These are phyloP conservation scores for Cataglyphis cursor DNA, from an alignment of 2,888 invertebrate genomes.

Conservation along the genomic window DNA sequence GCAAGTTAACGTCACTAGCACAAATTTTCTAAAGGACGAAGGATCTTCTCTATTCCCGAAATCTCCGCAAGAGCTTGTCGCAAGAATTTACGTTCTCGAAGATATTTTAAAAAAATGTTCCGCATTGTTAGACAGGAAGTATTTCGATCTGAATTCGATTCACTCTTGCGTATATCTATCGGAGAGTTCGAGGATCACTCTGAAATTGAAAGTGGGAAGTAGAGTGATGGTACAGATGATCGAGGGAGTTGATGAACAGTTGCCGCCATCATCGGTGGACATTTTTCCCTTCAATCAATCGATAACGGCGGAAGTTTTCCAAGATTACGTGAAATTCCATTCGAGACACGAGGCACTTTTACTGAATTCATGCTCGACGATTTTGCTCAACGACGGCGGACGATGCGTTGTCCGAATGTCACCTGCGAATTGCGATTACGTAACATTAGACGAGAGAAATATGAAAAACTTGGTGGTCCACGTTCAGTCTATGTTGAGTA, in stretches of 20 bases:
- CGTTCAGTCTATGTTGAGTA: not conserved
- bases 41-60: conserved; percentile 53
- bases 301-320: conserved; percentile 76
- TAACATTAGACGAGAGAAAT: conserved; percentile 67
- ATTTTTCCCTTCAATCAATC: conserved; percentile 84
- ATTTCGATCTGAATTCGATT: conserved; percentile 55
- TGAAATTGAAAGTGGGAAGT: conserved; percentile 88
- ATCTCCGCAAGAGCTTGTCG: conserved; percentile 69
- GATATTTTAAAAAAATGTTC: conserved; percentile 73
- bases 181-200: conserved; percentile 88
- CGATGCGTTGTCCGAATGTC: conserved; percentile 74
- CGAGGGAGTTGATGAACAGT: conserved; percentile 84
- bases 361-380: conserved; percentile 88
- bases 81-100: conserved; percentile 83
- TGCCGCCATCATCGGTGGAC: conserved; percentile 87
- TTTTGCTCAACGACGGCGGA: conserved; percentile 74
- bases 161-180: conserved; percentile 87
- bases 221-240: conserved; percentile 88
- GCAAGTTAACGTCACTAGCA: conserved; percentile 59
- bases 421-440: conserved; percentile 74
- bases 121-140: conserved; percentile 48
- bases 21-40: conserved; percentile 68
- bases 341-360: conserved; percentile 88
- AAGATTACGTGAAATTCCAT: conserved; percentile 84
- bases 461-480: conserved; percentile 50